Evolutionary conservation across 2,113 vertebrate genomes (phyloP).

Genomic region (Sapajus apella): DNA sequence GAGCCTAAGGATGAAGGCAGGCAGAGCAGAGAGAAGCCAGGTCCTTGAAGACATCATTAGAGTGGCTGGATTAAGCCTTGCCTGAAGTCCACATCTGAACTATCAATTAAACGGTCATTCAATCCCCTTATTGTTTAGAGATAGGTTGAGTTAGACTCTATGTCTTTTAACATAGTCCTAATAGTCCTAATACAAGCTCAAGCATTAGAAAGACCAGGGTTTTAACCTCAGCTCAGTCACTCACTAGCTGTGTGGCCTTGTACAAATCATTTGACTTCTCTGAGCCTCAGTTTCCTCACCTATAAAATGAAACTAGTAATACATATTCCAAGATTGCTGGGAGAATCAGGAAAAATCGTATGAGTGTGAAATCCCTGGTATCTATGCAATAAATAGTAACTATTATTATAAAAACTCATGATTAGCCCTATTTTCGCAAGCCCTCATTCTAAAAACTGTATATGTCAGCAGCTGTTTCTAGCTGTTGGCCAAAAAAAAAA

Average conservation of each 20-base stretch:
- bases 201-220: not conserved
- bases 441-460: not conserved
- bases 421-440: conserved; percentile 4
- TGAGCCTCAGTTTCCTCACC: conserved; percentile 22
- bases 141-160: not conserved
- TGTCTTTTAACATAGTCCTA: not conserved
- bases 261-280: not conserved
- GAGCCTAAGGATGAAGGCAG: not conserved
- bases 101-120: not conserved
- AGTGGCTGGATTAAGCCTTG: not conserved
- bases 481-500: not conserved
- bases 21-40: not conserved
- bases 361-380: not conserved
- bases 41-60: not conserved
- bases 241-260: not conserved
- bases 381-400: not conserved
- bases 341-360: not conserved
- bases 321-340: not conserved
- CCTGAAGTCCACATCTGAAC: not conserved
- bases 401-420: conserved; percentile 10
- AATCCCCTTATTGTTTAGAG: not conserved
- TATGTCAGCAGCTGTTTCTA: conserved; percentile 38
- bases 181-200: not conserved
- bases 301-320: not conserved
- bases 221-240: not conserved